Evolutionary conservation across 2,888 invertebrate genomes (phyloP).

Genomic region (Mechanitis messenoides): DNA sequence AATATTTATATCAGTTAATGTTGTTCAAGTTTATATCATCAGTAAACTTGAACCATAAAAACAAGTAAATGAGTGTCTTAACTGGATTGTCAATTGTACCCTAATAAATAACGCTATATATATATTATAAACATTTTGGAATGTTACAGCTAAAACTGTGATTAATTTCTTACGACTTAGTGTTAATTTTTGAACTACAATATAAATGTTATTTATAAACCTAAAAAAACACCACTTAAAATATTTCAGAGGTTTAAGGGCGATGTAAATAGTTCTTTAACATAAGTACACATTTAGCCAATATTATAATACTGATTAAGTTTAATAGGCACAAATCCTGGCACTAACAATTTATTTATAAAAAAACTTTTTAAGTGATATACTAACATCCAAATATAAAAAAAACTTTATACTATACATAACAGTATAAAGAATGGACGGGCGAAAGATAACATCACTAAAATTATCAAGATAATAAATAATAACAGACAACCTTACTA

Average conservation of each 20-base stretch:
- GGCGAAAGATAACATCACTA: slow-evolving; percentile 25
- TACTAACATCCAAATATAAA: background rate
- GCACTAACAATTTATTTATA: slow-evolving; percentile 22
- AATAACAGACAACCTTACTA: slow-evolving; percentile 9
- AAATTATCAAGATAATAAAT: slow-evolving; percentile 13
- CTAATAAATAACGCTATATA: too few relatives aligned
- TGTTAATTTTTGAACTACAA: background rate
- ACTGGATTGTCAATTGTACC: too few relatives aligned
- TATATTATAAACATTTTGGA: background rate
- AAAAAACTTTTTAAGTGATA: background rate
- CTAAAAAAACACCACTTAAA: background rate
- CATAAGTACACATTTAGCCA: slow-evolving; percentile 13
- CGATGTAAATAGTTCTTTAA: background rate
- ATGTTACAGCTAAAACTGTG: background rate
- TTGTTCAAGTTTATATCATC: too few relatives aligned
- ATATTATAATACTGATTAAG: slow-evolving; percentile 40
- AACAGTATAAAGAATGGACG: slow-evolving; percentile 23
- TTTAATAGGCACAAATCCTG: slow-evolving; percentile 32
- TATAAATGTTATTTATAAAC: background rate
- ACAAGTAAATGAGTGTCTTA: too few relatives aligned
- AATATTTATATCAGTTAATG: too few relatives aligned
- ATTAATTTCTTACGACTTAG: background rate
- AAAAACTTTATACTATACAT: slow-evolving; percentile 15
- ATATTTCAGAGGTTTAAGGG: background rate
- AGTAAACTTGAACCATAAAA: too few relatives aligned